Base-by-base conservation (phyloP, 2,888 invertebrate genomes). In the Plebejus argus region DNA sequence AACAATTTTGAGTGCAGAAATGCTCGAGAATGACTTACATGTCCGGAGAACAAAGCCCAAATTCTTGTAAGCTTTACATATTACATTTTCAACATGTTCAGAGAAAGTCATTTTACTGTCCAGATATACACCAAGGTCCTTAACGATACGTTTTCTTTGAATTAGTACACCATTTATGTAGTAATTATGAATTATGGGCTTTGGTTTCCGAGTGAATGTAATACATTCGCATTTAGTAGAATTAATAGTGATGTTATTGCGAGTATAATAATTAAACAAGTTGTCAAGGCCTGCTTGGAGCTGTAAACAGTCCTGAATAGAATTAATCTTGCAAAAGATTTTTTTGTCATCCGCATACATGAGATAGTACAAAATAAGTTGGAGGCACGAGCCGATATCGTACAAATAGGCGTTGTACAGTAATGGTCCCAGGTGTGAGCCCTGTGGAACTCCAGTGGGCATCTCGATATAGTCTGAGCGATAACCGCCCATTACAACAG, bases 371-470 rank as follows among this genome's bases (percentile, higher is more conserved):
- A 80, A 28, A 53, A 28, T 28, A 28, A 28, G 2, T n/a, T 66
- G 28, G 20, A 81, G 72, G 39, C 77, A 79, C 4, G 28, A 77
- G 33, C 45, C 35, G 2, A 82, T 79, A 53, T 81, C 81, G 70
- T 78, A 82, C 12, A 81, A 10, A 56, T 83, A 82, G 1, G 78
- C 78, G 33, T 81, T 81, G 49, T 82, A 81, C 6, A 83, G 78
- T 0, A 82, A 35, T 2, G 82, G 83, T 1, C 82, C 81, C 3
- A 83, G 75, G 70, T 81, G 81, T 1, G 83, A 83, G 3, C 82
- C 82, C 18, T 83, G 84, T 0, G 82, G 83, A 0, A 83, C 82
- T 1, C 83, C 81, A 35, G 80, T 80, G 0, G 79, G 78, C 7
- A 81, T 72, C 5, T 76, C 49, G 76, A 79, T 77, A 49, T 79